Evolutionary conservation across 2,888 invertebrate genomes (phyloP).

Genomic region (Plebejus anna): DNA sequence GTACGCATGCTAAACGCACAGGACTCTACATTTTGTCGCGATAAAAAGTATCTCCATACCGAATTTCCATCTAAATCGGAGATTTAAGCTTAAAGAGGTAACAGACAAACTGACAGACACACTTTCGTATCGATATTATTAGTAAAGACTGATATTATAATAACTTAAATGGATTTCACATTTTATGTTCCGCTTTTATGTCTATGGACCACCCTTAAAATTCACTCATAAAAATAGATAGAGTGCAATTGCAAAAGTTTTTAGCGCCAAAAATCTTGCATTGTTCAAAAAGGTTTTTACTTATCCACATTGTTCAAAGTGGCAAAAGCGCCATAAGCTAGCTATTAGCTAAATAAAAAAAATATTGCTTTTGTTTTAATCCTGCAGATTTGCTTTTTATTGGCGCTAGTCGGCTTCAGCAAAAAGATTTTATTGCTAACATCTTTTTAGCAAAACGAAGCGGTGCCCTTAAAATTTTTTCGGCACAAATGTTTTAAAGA

Average conservation of each 20-base stretch:
- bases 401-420: background rate
- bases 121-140: background rate
- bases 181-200: background rate
- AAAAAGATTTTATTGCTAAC: conserved; percentile 15
- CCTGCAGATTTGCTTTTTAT: conserved; percentile 21
- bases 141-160: background rate
- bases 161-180: background rate
- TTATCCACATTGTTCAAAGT: conserved; percentile 18
- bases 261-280: conserved; percentile 2
- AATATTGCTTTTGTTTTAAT: conserved; percentile 10
- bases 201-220: background rate
- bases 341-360: conserved; percentile 1
- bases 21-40: too few species aligned
- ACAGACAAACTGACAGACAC: background rate
- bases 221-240: background rate
- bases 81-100: background rate
- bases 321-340: conserved; percentile 6
- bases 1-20: too few species aligned
- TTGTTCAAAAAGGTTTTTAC: conserved; percentile 12
- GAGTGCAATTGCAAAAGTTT: conserved; percentile 18
- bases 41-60: too few species aligned
- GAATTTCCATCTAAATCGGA: background rate
- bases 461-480: background rate
- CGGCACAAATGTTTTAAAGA: background rate
- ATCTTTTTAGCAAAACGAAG: background rate